Evolutionary conservation across 1,140 invertebrate genomes (phyloP).

Genomic region (Myzus persicae): DNA sequence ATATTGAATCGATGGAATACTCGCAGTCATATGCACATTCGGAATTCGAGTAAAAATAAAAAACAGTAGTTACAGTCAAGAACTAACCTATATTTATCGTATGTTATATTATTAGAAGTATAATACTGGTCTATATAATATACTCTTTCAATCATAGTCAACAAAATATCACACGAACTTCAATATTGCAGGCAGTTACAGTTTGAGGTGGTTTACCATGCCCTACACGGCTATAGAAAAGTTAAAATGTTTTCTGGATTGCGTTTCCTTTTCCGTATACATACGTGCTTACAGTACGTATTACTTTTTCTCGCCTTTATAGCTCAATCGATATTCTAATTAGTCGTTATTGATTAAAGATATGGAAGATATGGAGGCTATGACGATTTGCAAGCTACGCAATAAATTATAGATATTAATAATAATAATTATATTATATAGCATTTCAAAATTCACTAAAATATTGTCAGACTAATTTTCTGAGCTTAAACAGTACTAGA

Average conservation of each 20-base stretch:
- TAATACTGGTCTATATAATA: background rate
- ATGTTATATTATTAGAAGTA: background rate
- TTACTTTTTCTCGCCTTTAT: no score
- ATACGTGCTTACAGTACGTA: no score
- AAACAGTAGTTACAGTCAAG: background rate
- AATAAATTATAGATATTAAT: no score
- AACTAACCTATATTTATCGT: slow-evolving; percentile 4
- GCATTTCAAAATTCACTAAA: no score
- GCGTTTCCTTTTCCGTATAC: no score
- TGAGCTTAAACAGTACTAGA: no score
- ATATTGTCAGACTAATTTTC: no score
- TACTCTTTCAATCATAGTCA: background rate
- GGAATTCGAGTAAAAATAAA: background rate
- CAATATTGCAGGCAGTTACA: background rate
- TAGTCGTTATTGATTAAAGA: no score
- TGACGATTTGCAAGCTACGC: no score
- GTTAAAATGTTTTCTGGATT: background rate
- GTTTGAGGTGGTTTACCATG: background rate
- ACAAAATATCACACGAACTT: background rate
- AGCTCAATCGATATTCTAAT: no score
- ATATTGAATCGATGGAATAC: background rate
- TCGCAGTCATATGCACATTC: background rate
- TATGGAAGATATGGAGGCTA: no score
- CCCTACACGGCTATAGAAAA: background rate
- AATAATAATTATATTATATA: no score